Base-by-base conservation (phyloP, 2,113 vertebrate genomes). In the Austrofundulus limnaeus region DNA sequence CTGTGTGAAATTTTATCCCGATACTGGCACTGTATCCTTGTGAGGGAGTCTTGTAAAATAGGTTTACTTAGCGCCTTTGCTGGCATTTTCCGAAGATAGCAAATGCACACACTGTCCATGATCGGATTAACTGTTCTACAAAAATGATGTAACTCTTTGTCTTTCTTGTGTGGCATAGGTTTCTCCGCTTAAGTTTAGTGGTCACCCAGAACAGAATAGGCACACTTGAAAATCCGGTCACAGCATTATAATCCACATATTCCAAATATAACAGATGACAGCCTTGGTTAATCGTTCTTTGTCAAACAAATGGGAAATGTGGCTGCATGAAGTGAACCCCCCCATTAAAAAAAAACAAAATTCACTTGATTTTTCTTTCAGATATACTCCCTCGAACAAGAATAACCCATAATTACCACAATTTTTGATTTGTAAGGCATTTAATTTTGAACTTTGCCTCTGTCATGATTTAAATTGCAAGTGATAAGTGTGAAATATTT, bases 121-220 rank as follows among this genome's bases (percentile, higher is more conserved):
- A 92, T 92, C 88, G 91, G 92, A 93, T 93, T 92, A 93, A 80
- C 90, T 73, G 80, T 86, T 90, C 84, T 80, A 85, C 88, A 81
- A 91, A 54, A 88, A 91, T 92, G 91, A 93, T 92, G 92, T 91
- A 92, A 92, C 91, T 91, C 90, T 92, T 91, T 91, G 91, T 92
- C 81, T 91, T 71, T 89, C 87, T 90, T 89, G 90, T 91, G 89
- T 89, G 89, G 84, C 83, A 86, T 78, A 87, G 88, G 88, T 89
- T 88, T 75, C 89, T 78, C 75, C 70, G 86, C 89, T 84, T 84
- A 80, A 85, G 87, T 87, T 85, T 62, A 88, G 85, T 88, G 91
- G 89, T 91, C 89, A 91, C 76, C 87, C 70, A 64, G 28, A 41
- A 56, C 53, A 84, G 87, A 84, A 87, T 72, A 55, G 73, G 71